These are phyloP conservation scores for Ormyrus pomaceus DNA, from an alignment of 2,888 invertebrate genomes.

Conservation along the genomic window DNA sequence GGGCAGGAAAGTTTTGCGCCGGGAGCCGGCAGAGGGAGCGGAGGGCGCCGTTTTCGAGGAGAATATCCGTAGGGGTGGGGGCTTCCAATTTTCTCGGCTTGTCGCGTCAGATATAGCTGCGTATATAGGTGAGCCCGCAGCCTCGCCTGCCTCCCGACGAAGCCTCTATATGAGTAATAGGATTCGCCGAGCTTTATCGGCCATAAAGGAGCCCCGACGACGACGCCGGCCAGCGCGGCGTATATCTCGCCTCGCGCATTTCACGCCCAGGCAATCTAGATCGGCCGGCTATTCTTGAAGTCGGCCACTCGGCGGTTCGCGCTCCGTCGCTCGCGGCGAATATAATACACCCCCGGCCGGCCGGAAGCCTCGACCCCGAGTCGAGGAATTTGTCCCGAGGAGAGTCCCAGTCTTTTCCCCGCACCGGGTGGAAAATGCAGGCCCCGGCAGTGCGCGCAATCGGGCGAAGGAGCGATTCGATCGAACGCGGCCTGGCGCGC, in stretches of 20 bases:
- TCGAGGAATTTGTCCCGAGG: slow-evolving; percentile 44
- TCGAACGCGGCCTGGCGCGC: slow-evolving; percentile 60
- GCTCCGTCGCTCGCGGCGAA: background rate
- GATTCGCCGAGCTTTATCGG: slow-evolving; percentile 57
- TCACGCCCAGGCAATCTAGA: slow-evolving; percentile 28
- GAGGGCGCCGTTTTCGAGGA: too few species aligned
- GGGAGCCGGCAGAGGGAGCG: too few species aligned
- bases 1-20: too few species aligned
- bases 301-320: slow-evolving; percentile 8
- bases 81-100: too few species aligned
- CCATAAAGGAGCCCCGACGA: slow-evolving; percentile 55
- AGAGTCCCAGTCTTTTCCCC: too few species aligned
- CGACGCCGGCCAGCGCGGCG: slow-evolving; percentile 35
- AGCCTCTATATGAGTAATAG: slow-evolving; percentile 58
- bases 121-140: background rate
- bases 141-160: slow-evolving; percentile 28
- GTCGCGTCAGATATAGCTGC: too few species aligned
- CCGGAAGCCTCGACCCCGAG: slow-evolving; percentile 43
- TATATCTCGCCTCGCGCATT: too few species aligned
- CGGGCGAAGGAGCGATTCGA: slow-evolving; percentile 57
- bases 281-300: background rate
- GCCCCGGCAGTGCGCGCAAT: too few species aligned
- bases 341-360: slow-evolving; percentile 46
- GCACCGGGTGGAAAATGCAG: too few species aligned
- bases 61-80: too few species aligned